phyloP scores from a whole-genome alignment of 1,140 invertebrate genomes.

The Caenorhabditis tropicalis region DNA sequence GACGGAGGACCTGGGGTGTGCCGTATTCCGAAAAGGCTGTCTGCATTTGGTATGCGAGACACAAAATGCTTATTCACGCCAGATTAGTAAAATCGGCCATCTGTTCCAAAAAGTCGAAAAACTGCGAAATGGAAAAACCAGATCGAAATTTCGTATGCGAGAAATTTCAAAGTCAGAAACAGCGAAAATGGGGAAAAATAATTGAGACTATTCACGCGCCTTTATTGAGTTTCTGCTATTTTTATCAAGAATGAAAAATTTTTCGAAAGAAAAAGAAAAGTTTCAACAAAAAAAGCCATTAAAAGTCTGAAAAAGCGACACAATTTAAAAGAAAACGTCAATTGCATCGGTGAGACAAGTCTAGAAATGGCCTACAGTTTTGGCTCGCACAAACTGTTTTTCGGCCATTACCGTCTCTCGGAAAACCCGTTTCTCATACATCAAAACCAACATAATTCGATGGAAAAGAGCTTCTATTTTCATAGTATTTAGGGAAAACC shows the following conservation, averaged over 20 bases:
- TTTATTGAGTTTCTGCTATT: too few relatives aligned
- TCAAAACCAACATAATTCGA: too few relatives aligned
- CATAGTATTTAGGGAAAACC: neutral
- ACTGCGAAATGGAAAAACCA: neutral
- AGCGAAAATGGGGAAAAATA: neutral
- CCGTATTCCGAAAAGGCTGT: neutral
- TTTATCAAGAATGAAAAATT: neutral
- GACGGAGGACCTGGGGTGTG: neutral
- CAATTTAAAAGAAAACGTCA: too few relatives aligned
- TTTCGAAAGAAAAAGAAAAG: neutral
- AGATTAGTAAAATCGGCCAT: neutral
- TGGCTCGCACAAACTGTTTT: too few relatives aligned
- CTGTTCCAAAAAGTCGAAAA: neutral
- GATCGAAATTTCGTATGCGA: neutral
- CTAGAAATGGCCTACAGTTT: too few relatives aligned
- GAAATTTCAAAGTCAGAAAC: neutral
- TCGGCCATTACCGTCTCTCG: too few relatives aligned
- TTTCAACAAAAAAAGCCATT: too few relatives aligned
- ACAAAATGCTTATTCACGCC: neutral
- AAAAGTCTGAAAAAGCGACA: neutral
- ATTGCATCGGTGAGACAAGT: too few relatives aligned
- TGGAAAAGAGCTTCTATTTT: too few relatives aligned
- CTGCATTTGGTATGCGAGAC: conserved; percentile 1
- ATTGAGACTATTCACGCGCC: neutral
- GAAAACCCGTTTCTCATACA: too few relatives aligned